These are phyloP conservation scores for Pedetes capensis DNA, from an alignment of 2,113 vertebrate genomes.

Conservation along the genomic window DNA sequence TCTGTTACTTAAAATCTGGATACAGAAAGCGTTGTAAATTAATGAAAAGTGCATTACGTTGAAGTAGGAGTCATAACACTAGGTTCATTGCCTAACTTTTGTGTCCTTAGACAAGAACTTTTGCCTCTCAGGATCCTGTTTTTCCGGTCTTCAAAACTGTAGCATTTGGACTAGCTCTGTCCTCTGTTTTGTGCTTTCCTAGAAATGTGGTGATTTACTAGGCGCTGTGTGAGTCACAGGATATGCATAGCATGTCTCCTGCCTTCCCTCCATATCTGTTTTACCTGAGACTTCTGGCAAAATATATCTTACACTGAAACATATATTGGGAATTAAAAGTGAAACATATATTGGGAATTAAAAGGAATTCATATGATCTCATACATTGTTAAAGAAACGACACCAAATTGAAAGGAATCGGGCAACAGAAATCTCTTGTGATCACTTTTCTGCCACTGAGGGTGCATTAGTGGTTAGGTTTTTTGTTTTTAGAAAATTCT, in stretches of 20 bases:
- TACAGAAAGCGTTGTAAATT: neutral
- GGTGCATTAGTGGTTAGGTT: neutral
- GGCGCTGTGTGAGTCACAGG: neutral
- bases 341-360: neutral
- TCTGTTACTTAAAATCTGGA: neutral
- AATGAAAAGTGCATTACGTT: neutral
- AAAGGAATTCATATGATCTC: neutral
- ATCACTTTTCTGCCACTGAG: neutral
- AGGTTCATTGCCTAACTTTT: neutral
- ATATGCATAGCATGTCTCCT: neutral
- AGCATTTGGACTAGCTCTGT: neutral
- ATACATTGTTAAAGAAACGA: neutral
- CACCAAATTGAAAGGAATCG: neutral
- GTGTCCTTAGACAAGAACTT: neutral
- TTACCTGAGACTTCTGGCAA: neutral
- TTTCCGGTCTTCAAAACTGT: neutral
- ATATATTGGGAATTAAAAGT: neutral
- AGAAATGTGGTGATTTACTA: neutral
- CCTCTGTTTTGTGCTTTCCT: neutral
- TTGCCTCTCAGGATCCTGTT: neutral
- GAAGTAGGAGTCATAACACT: neutral
- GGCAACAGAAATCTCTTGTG: neutral
- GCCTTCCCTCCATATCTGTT: neutral
- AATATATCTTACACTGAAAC: neutral
- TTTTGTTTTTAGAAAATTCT: neutral